Percentiles rank a stretch among this genome's conserved stretches.
phyloP scores from a whole-genome alignment of 2,797 vertebrate species.

The Picus viridis region DNA sequence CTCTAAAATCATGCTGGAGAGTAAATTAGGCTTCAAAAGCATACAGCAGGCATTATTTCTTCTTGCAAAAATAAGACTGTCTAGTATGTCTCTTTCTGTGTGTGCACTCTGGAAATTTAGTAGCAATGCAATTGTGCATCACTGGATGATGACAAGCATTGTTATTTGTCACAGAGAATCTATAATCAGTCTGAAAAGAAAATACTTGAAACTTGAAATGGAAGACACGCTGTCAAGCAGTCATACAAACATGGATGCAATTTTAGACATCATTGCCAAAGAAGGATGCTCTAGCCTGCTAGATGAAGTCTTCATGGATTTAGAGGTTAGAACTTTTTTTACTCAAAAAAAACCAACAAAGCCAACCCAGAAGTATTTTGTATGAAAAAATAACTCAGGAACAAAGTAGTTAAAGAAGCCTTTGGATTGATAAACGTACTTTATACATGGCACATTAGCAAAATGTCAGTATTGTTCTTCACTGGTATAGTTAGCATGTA shows the following conservation, averaged over 20 bases:
- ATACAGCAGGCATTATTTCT: neutral
- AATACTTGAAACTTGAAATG: conserved; percentile 85
- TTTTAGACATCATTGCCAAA: conserved; percentile 88
- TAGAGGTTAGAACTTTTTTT: conserved; percentile 84
- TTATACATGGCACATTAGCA: neutral
- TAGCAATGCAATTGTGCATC: neutral
- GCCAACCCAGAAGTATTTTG: neutral
- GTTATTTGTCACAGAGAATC: conserved; percentile 86
- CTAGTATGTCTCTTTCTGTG: neutral
- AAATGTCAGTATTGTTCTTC: neutral
- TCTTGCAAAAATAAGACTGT: neutral
- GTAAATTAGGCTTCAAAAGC: neutral
- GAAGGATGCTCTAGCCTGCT: conserved; percentile 92
- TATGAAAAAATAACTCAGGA: neutral
- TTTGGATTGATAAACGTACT: neutral
- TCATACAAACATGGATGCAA: conserved; percentile 86
- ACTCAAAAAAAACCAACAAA: neutral
- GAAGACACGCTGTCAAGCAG: conserved; percentile 76
- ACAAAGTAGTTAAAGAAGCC: neutral
- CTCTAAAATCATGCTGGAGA: neutral
- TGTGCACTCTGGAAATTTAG: neutral
- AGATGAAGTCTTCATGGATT: conserved; percentile 96
- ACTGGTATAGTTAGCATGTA: neutral
- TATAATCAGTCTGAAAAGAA: conserved; percentile 93
- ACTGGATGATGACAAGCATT: neutral